phyloP scores from a whole-genome alignment of 2,888 invertebrate genomes.

The Branchipolynoe longqiensis region DNA sequence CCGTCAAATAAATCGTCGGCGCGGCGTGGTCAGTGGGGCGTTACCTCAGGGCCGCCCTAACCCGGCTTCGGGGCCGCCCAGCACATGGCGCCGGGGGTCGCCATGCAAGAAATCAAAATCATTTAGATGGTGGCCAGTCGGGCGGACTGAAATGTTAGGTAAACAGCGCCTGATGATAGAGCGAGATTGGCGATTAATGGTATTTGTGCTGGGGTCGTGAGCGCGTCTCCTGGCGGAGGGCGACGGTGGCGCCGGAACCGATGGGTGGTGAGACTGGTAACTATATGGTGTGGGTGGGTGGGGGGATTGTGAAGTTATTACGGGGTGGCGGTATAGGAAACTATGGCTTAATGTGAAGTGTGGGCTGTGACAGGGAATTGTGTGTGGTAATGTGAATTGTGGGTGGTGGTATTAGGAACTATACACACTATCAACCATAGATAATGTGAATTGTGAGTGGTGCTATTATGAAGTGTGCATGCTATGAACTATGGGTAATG shows the following conservation, averaged over 20 bases:
- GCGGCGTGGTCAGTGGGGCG: neutral
- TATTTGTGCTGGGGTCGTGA: slow-evolving; percentile 1
- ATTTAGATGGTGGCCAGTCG: slow-evolving; percentile 13
- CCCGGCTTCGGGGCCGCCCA: neutral
- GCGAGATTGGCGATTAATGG: slow-evolving; percentile 50
- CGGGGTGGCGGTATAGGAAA: too few species aligned
- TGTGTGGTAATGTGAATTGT: too few species aligned
- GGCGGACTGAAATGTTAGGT: slow-evolving; percentile 34
- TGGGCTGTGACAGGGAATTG: too few species aligned
- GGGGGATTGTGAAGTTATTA: too few species aligned
- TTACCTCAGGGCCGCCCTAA: neutral
- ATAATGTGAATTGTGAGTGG: too few species aligned
- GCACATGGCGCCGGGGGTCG: slow-evolving; percentile 15
- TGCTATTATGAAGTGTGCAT: too few species aligned
- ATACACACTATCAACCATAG: too few species aligned
- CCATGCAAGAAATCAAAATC: slow-evolving; percentile 58
- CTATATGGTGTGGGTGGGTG: too few species aligned
- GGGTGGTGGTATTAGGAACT: too few species aligned
- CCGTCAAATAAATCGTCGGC: slow-evolving; percentile 31
- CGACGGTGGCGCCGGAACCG: neutral
- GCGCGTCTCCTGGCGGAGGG: neutral
- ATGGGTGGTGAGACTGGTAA: neutral
- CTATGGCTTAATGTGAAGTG: too few species aligned
- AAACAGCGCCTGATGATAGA: slow-evolving; percentile 39
- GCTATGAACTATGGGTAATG: too few species aligned